These are phyloP conservation scores for Heliconius melpomene DNA, from an alignment of 1,140 invertebrate genomes.

Conservation along the genomic window DNA sequence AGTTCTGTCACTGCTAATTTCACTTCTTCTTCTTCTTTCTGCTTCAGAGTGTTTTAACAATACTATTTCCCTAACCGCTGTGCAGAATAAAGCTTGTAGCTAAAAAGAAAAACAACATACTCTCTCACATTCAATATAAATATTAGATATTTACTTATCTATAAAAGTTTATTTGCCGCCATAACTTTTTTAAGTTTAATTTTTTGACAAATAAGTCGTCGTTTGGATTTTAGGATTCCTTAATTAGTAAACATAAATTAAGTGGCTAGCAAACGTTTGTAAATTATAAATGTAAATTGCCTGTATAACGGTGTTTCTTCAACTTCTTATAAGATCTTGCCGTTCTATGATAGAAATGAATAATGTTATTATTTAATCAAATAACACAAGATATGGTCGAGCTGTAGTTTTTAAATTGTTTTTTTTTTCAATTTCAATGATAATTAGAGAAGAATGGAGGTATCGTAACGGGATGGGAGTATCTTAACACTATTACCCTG, in stretches of 20 bases:
- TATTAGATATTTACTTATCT: constrained; percentile 2
- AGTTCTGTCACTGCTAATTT: too few relatives aligned
- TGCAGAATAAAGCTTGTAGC: neutral
- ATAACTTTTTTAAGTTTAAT: constrained; percentile 14
- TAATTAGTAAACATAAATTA: constrained; percentile 23
- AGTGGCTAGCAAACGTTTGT: constrained; percentile 24
- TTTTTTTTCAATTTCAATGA: neutral
- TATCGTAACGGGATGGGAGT: too few relatives aligned
- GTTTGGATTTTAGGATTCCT: neutral
- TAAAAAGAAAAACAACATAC: neutral
- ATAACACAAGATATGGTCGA: neutral
- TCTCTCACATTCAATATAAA: neutral
- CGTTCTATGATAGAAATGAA: neutral
- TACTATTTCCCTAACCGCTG: neutral
- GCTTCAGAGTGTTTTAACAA: too few relatives aligned
- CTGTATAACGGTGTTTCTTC: constrained; percentile 5
- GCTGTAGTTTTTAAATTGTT: neutral
- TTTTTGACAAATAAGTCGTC: neutral
- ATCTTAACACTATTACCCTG: too few relatives aligned
- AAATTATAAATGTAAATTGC: constrained; percentile 25
- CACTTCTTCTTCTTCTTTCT: too few relatives aligned
- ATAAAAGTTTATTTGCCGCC: neutral
- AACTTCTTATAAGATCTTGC: constrained; percentile 1
- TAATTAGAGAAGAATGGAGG: too few relatives aligned
- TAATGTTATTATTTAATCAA: constrained; percentile 1